phyloP scores from a whole-genome alignment of 2,888 invertebrate species.

The Leptinotarsa tumamoca region DNA sequence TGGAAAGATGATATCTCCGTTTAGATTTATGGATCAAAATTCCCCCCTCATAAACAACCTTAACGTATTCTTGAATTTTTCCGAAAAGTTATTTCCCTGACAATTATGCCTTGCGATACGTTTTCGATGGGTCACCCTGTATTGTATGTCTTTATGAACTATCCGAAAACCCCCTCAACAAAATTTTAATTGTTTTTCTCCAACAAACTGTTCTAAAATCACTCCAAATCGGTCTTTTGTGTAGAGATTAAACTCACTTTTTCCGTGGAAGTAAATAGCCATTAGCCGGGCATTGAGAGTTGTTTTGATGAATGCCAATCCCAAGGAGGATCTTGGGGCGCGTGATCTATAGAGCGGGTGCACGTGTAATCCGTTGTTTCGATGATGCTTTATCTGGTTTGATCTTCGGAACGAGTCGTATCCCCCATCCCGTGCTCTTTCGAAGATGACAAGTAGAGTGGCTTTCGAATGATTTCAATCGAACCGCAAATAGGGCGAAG shows the following conservation, averaged over 20 bases:
- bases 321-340: conserved; percentile 39
- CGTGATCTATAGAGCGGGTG: conserved; percentile 46
- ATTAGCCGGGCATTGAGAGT: conserved; percentile 19
- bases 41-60: too few species aligned
- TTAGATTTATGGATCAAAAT: too few species aligned
- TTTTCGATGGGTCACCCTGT: too few species aligned
- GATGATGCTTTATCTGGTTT: conserved; percentile 60
- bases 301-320: conserved; percentile 48
- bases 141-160: too few species aligned
- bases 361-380: conserved; percentile 62
- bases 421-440: conserved; percentile 47
- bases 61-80: too few species aligned
- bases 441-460: conserved; percentile 62
- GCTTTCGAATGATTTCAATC: conserved; percentile 64
- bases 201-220: neutral
- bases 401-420: conserved; percentile 54
- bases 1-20: too few species aligned
- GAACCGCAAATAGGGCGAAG: conserved; percentile 61
- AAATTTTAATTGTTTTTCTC: neutral
- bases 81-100: too few species aligned
- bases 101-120: too few species aligned
- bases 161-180: too few species aligned
- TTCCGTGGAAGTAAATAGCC: conserved; percentile 11
- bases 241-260: neutral
- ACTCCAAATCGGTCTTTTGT: neutral